Conservation (phyloP, 2,888 invertebrate species). For the Erannis defoliaria region DNA sequence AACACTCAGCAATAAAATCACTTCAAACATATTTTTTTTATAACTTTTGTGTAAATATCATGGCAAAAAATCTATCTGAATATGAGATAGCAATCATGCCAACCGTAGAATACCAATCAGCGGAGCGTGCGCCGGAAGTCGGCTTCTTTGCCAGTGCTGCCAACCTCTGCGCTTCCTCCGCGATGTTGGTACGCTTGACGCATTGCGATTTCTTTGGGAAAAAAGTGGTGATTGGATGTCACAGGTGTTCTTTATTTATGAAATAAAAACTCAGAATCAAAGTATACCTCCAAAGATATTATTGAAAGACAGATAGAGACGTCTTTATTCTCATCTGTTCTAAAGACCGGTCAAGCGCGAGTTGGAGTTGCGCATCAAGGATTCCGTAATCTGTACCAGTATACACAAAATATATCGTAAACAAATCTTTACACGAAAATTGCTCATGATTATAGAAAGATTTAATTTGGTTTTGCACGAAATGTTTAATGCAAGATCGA, state of each 20-base stretch:
- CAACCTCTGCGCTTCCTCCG: conserved; percentile 59
- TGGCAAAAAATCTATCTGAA: conserved; percentile 32
- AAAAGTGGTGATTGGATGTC: conserved; percentile 49
- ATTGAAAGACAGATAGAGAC: no score
- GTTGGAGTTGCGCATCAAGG: no score
- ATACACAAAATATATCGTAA: no score
- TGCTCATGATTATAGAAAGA: no score
- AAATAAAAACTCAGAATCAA: background rate
- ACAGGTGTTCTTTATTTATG: background rate
- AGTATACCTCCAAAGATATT: no score
- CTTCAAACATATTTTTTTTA: background rate
- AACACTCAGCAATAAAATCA: background rate
- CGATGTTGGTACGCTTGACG: conserved; percentile 58
- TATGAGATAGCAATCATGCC: conserved; percentile 51
- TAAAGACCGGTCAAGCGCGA: no score
- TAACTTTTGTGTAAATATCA: background rate
- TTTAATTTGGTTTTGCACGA: no score
- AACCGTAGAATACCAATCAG: conserved; percentile 52
- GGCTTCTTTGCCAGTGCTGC: conserved; percentile 69
- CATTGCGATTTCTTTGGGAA: conserved; percentile 57
- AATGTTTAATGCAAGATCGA: no score
- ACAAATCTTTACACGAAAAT: no score
- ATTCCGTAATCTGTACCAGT: no score
- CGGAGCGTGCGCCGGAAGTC: conserved; percentile 69
- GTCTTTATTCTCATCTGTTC: no score